Evolutionary conservation across 2,888 invertebrate species (phyloP), one percentile per base, ranked within the genome.

Genomic region (Corbicula japonica): DNA sequence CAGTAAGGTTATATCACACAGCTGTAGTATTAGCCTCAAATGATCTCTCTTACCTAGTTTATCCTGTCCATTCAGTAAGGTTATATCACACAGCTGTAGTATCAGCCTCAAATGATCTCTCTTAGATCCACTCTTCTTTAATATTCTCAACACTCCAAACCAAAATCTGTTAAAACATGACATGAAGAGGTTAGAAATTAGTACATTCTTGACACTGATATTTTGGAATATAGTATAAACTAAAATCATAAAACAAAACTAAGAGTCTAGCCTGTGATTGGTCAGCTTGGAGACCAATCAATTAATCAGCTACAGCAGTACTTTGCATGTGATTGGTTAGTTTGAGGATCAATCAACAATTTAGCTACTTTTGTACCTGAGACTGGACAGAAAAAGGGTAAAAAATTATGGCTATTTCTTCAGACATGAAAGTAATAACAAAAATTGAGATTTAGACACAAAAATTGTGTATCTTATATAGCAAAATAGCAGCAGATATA

Each of bases 101-200:
- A 56, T 50, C 10, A 54, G n/a, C 30, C 28, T 34, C 12, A 72
- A 50, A 48, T 76, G 68, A 15, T 80, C 80, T 34, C 76, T 38
- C 73, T 80, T 75, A 50, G 72, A 68, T n/a, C 77, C 63, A 12
- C 70, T 54, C 35, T 70, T 68, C 63, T 84, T 87, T 68, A 89
- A 61, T 34, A 88, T 62, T 54, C 54, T 78, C 46, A 91, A 61
- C 66, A 86, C 86, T 2, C 88, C 88, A 41, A 52, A 48, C 89
- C 89, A 90, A 66, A 88, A 88, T 12, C 90, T 90, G 62, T 28
- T 69, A 68, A 34, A 54, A 2, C 52, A 58, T 21, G 4, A 10
- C 32, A 58, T 35, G 35, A 32, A n/a, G 35, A 6, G 21, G 15
- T 6, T 21, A 48, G 21, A 48, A 48, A 21, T 48, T 38, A 12